A percentile compares a stretch with the other conserved stretches of the same genome.
Evolutionary conservation across 2,888 invertebrate genomes (phyloP).

Genomic region (Diarsia mendica): DNA sequence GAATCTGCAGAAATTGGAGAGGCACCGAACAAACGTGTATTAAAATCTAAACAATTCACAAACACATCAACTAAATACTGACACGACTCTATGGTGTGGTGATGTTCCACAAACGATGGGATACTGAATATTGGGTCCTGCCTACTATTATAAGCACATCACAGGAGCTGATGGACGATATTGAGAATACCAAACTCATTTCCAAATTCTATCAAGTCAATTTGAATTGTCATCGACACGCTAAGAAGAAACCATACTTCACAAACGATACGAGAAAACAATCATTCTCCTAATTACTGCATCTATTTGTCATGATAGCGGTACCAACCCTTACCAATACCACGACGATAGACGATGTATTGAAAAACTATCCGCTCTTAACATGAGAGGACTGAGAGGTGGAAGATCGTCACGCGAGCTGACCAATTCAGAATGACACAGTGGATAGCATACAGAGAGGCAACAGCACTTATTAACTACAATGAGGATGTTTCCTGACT

Average conservation of each 20-base stretch:
- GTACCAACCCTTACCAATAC: conserved; percentile 17
- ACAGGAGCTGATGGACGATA: too few relatives aligned
- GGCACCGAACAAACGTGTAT: not conserved
- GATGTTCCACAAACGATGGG: too few relatives aligned
- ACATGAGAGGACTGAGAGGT: conserved; percentile 26
- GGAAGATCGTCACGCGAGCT: conserved; percentile 40
- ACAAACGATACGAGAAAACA: not conserved
- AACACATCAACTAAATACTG: not conserved
- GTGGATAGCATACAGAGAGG: conserved; percentile 13
- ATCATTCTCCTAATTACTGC: not conserved
- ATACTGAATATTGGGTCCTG: too few relatives aligned
- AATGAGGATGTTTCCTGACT: too few relatives aligned
- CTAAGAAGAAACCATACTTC: not conserved
- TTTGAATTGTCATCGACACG: too few relatives aligned
- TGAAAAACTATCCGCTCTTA: conserved; percentile 32
- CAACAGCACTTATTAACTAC: not conserved
- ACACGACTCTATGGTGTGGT: too few relatives aligned
- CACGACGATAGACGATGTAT: conserved; percentile 1
- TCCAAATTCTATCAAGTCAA: too few relatives aligned
- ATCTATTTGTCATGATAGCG: conserved; percentile 5
- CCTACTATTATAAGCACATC: too few relatives aligned
- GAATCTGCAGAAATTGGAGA: not conserved
- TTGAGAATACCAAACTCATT: too few relatives aligned
- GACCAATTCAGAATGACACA: conserved; percentile 1
- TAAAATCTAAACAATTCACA: not conserved